Evolutionary conservation across 2,797 vertebrate genomes (phyloP).

Genomic region (Aeoliscus strigatus): DNA sequence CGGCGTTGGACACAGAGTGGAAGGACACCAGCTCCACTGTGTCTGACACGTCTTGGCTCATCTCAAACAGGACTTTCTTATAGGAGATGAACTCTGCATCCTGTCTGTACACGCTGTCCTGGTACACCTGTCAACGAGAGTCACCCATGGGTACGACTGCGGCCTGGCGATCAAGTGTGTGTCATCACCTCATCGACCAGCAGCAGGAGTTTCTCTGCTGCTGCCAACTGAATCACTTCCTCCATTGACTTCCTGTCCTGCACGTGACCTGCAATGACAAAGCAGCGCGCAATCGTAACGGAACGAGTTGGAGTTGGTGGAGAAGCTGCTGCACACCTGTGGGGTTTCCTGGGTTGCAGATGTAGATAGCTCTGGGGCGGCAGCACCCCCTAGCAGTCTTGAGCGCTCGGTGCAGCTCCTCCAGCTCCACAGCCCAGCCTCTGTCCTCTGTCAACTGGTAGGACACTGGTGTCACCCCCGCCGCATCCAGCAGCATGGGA

Average conservation of each 20-base stretch:
- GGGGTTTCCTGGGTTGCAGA: slow-evolving; percentile 72
- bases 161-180: background rate
- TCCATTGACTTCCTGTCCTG: slow-evolving; percentile 80
- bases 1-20: slow-evolving; percentile 77
- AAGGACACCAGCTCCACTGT: slow-evolving; percentile 78
- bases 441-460: slow-evolving; percentile 60
- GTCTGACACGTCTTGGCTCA: slow-evolving; percentile 66
- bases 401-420: slow-evolving; percentile 47
- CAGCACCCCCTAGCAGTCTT: slow-evolving; percentile 32
- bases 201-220: slow-evolving; percentile 77
- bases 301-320: background rate
- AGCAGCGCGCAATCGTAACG: background rate
- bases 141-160: background rate
- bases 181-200: slow-evolving; percentile 81
- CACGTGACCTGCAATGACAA: slow-evolving; percentile 73
- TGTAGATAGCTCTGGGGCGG: slow-evolving; percentile 62
- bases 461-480: slow-evolving; percentile 32
- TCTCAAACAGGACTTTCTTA: slow-evolving; percentile 82
- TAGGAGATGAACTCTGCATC: slow-evolving; percentile 78
- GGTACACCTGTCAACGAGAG: slow-evolving; percentile 71
- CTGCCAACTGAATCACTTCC: slow-evolving; percentile 80
- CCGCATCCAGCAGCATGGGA: slow-evolving; percentile 40
- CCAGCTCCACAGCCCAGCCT: slow-evolving; percentile 58
- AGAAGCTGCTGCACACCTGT: slow-evolving; percentile 53
- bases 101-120: slow-evolving; percentile 76